Evolutionary conservation across 2,888 invertebrate genomes (phyloP).

Genomic region (Marronus borbonicus): DNA sequence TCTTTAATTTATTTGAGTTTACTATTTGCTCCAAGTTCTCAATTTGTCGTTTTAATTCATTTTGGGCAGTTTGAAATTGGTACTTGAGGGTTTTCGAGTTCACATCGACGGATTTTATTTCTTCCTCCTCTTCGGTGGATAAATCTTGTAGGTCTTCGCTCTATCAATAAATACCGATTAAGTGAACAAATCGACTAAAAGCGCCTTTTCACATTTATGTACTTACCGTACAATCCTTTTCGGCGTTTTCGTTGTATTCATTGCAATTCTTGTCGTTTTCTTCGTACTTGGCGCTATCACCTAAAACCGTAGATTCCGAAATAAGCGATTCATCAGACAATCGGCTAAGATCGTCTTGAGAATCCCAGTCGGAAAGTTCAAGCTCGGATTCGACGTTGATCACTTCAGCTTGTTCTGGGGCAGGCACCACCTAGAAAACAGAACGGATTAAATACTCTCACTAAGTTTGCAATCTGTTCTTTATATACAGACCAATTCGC

Average conservation of each 20-base stretch:
- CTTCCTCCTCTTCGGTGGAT: constrained; percentile 43
- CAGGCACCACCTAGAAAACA: constrained; percentile 46
- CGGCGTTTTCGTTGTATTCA: constrained; percentile 43
- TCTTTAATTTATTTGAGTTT: constrained; percentile 62
- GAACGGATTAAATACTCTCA: background rate
- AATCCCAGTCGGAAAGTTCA: constrained; percentile 47
- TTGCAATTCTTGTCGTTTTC: constrained; percentile 43
- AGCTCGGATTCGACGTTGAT: constrained; percentile 45
- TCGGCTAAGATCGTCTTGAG: constrained; percentile 50
- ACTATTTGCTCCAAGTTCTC: constrained; percentile 64
- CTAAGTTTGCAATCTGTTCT: too few species aligned
- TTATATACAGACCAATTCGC: too few species aligned
- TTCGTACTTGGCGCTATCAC: constrained; percentile 32
- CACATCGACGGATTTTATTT: constrained; percentile 56
- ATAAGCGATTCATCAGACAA: constrained; percentile 48
- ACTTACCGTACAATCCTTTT: constrained; percentile 40
- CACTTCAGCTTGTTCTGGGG: constrained; percentile 46
- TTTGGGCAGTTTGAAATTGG: constrained; percentile 67
- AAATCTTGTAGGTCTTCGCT: constrained; percentile 36
- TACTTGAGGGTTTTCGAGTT: constrained; percentile 68
- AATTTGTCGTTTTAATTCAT: constrained; percentile 66
- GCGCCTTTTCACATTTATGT: too few species aligned
- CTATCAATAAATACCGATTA: constrained; percentile 8
- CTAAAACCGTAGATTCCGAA: constrained; percentile 43
- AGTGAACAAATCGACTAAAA: too few species aligned